Base-by-base conservation (phyloP, 1,140 invertebrate species). In the Cyclina sinensis region DNA sequence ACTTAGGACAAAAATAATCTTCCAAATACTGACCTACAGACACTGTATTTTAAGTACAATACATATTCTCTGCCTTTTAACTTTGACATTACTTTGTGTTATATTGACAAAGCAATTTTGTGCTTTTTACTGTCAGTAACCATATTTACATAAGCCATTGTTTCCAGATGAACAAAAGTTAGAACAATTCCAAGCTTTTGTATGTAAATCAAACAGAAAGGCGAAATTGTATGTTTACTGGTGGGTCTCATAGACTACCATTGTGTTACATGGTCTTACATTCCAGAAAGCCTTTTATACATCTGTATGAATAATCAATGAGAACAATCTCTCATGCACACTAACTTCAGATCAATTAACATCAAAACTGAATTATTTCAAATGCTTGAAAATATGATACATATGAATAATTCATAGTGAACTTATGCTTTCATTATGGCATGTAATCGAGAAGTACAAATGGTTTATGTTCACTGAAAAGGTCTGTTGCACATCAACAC, bases 341-440 rank as follows among this genome's bases (percentile, higher is more conserved):
- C 27, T 62, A 62, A 62, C n/a, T 27, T 11, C 27, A 24, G 57
- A 24, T 62, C 24, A 24, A 24, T 32, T 62, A 51, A 81, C 27
- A 54, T 32, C 54, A 35, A 43, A 37, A 37, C 16, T 39, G 24
- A 73, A 73, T 73, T 73, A 73, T 37, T 73, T 73, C 32, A 62
- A 62, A 62, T 62, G 57, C 57, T 62, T 27, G 7, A 27, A 62
- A 62, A 62, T 27, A 27, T 62, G 9, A n/a, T 7, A n/a, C n/a
- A n/a, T 18, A 62, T 62, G 27, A 62, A 62, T 62, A 27, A 62
- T 62, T 62, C 57, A 62, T 62, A 7, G 24, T 24, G 7, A 62
- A 62, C 57, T 62, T 62, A 62, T 62, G 3, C n/a, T 62, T 62
- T 62, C n/a, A 24, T 27, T n/a, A n/a, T n/a, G n/a, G n/a, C n/a